Evolutionary conservation across 2,888 invertebrate species (phyloP), one percentile per base, ranked within the genome.

Genomic region (Xanthia togata): DNA sequence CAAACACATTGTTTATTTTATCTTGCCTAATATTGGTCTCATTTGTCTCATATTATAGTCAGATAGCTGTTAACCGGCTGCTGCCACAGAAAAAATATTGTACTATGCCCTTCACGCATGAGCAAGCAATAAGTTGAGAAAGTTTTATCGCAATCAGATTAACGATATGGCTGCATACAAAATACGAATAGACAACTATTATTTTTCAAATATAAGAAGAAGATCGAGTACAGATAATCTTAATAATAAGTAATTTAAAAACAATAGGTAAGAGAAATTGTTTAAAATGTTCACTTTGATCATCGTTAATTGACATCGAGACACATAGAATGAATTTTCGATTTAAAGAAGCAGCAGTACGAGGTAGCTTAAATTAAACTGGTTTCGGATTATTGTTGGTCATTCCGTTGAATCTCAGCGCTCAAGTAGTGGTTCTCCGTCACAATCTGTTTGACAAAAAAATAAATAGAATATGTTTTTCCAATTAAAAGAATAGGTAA

Each of bases 381-480:
- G 64, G 35, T 81, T 80, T 80, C 11, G 55, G 57, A 55, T 70
- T 64, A 41, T 60, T 74, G 23, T 62, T 44, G 20, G 38, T 63
- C 17, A 60, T 38, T 35, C 74, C 63, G 44, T 26, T 55, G 57
- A 20, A 70, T 2, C 50, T n/a, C 64, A 65, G 31, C 5, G 55
- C 8, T 23, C 12, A 3, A 3, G 9, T 47, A 53, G 20, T 44
- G 35, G 14, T 6, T 4, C 12, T 8, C 17, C 20, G 0, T 60
- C 65, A 17, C 44, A 55, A 4, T 11, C 81, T 71, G 71, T 65
- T n/a, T 35, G 4, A 57, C 0, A 83, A 68, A 63, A 57, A 50
- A 8, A 2, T 2, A 0, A 31, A 35, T 14, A 5, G n/a, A 20
- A 63, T 41, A 23, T 38, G 4, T n/a, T 11, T 17, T 26, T 38